A percentile compares a stretch with the other conserved stretches of the same genome.
phyloP scores from a whole-genome alignment of 2,113 vertebrate species.

The Zonotrichia leucophrys region DNA sequence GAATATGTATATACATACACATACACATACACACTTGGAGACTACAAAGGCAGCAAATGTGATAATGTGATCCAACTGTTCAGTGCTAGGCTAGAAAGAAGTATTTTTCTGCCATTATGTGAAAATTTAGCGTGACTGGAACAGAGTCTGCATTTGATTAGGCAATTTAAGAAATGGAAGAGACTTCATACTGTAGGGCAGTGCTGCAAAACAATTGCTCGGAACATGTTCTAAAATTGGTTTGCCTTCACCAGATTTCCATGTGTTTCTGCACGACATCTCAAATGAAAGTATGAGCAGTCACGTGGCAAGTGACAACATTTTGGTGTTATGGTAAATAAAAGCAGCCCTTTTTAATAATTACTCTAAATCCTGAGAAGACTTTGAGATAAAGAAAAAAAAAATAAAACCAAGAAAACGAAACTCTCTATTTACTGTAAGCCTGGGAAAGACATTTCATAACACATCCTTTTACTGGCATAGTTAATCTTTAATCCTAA shows the following conservation, averaged over 20 bases:
- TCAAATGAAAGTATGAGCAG: constrained; percentile 50
- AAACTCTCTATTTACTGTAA: constrained; percentile 14
- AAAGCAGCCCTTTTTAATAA: constrained; percentile 13
- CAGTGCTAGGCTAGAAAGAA: constrained; percentile 50
- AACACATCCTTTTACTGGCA: neutral
- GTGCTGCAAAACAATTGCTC: constrained; percentile 72
- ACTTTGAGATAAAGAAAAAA: neutral
- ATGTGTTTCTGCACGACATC: constrained; percentile 44
- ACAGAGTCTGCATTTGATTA: constrained; percentile 75
- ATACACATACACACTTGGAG: neutral
- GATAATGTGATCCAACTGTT: constrained; percentile 67
- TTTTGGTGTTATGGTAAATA: constrained; percentile 54
- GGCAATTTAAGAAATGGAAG: constrained; percentile 70
- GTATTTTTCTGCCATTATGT: constrained; percentile 67
- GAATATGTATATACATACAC: neutral
- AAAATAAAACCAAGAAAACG: neutral
- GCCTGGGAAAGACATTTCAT: neutral
- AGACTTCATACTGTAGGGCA: constrained; percentile 74
- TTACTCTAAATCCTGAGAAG: constrained; percentile 35
- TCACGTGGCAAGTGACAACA: constrained; percentile 35
- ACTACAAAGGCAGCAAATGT: constrained; percentile 50
- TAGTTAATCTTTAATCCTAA: constrained; percentile 59
- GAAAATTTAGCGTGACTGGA: constrained; percentile 81
- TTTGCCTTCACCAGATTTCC: constrained; percentile 68
- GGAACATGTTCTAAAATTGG: constrained; percentile 78